Base-by-base conservation (phyloP, 2,888 invertebrate genomes). In the Synergus laeviventris region DNA sequence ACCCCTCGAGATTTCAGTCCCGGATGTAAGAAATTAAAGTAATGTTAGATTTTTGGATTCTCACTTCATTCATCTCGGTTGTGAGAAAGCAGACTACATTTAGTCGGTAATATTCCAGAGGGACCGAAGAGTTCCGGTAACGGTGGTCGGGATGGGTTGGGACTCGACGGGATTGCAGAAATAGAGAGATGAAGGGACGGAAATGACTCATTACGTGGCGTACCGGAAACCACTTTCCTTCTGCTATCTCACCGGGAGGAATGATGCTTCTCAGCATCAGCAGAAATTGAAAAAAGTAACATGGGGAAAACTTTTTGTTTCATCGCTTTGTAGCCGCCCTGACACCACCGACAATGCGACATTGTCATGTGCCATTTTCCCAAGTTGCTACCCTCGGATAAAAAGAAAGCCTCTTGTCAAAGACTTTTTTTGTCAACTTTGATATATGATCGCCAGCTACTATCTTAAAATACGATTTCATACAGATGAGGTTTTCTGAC, bases 181-280 rank as follows among this genome's bases (percentile, higher is more conserved):
- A 74, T 73, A 64, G 45, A 66, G 77, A 75, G 73, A 76, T 61
- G 76, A 62, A 75, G 79, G 81, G 82, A 82, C 85, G 88, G 88
- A 88, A 88, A 87, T 88, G 87, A 88, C 87, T 89, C 89, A 88
- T 89, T 89, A 87, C 84, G 84, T 83, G 81, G 83, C 84, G 86
- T 84, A 85, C 88, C 87, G 89, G 88, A 88, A 89, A 87, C 88
- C 86, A 81, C 83, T 84, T 83, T 82, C 85, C 82, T 81, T 79
- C 78, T 81, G 78, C 45, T 64, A 76, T 12, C 66, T 77, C 66
- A 21, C 31, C 36, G 45, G 60, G 56, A 75, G 76, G 76, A 75
- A 74, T 64, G 73, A 79, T 61, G 74, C 74, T 64, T 56, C 59
- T 76, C 74, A 42, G 54, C n/a, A 76, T 78, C 70, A n/a, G 31